These are phyloP conservation scores for Ischnus inquisitorius DNA, from an alignment of 2,888 invertebrate genomes.

Conservation along the genomic window DNA sequence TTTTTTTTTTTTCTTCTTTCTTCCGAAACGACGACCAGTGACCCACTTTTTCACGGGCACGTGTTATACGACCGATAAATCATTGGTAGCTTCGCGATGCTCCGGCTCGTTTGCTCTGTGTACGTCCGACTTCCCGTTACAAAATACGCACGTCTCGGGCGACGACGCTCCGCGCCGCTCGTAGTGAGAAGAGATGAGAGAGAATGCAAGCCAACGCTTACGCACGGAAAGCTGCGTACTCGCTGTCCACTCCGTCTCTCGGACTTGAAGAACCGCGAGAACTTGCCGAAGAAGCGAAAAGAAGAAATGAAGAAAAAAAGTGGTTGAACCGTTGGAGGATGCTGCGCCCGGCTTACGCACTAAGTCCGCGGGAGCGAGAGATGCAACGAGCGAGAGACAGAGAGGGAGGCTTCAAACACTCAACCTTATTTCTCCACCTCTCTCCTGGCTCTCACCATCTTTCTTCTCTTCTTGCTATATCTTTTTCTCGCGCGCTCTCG, in stretches of 20 bases:
- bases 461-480: background rate
- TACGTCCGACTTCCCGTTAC: constrained; percentile 79
- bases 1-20: constrained; percentile 23
- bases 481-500: constrained; percentile 29
- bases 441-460: constrained; percentile 24
- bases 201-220: constrained; percentile 35
- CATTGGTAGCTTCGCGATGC: constrained; percentile 70
- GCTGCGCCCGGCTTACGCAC: constrained; percentile 24
- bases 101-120: constrained; percentile 61
- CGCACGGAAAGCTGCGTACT: constrained; percentile 36
- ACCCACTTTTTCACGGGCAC: constrained; percentile 71
- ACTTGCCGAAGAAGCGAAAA: constrained; percentile 41
- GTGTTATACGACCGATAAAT: constrained; percentile 78
- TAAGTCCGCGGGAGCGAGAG: constrained; percentile 19
- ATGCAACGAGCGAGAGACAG: constrained; percentile 34
- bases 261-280: constrained; percentile 6
- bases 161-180: constrained; percentile 2
- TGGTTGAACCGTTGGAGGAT: constrained; percentile 65
- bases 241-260: constrained; percentile 9
- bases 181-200: constrained; percentile 34
- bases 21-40: constrained; percentile 59
- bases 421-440: constrained; percentile 49
- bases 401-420: background rate
- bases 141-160: constrained; percentile 62
- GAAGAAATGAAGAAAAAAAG: constrained; percentile 54